Base-by-base conservation (phyloP, 2,888 invertebrate genomes). In the Patella caerulea region DNA sequence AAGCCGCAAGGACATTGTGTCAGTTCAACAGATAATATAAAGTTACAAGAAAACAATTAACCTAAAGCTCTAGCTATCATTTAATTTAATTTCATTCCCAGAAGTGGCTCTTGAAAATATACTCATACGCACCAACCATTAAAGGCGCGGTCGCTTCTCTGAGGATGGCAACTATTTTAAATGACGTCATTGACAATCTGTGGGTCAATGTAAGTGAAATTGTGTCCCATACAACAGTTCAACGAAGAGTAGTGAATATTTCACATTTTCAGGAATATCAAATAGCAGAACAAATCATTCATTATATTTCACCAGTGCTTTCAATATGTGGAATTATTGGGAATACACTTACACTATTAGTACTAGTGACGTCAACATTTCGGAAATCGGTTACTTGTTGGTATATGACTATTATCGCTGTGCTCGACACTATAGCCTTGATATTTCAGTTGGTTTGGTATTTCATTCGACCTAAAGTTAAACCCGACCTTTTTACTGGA, bases 331-430 rank as follows among this genome's bases (percentile, higher is more conserved):
- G 65, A 24, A 65, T 65, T 19, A 65, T 65, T 19, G 65, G 65
- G 9, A 65, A 65, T 65, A 65, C 24, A 12, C 19, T 65, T 5
- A 65, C 65, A 11, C 19, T 65, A 12, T 24, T 65, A 65, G 24
- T 65, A 4, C 14, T 65, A 24, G 65, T 65, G 5, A 65, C 34
- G 19, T 24, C 73, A 19, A 19, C 73, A 19, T 73, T 80, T 55
- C 65, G 79, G 15, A 56, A 75, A n/a, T 78, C 76, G 34, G 73
- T 80, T 59, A 78, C 80, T 11, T 81, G 82, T 69, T 53, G 77
- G 56, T 82, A 80, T 77, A 77, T 82, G 75, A 76, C 79, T 72
- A 72, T 72, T 69, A 75, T 82, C 17, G 80, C 79, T 45, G 70
- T 79, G n/a, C 54, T 77, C 19, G 82, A 82, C 73, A 71, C 77